Evolutionary conservation across 2,888 invertebrate genomes (phyloP), one percentile per base, ranked within the genome.

Genomic region (Andrena dorsata): DNA sequence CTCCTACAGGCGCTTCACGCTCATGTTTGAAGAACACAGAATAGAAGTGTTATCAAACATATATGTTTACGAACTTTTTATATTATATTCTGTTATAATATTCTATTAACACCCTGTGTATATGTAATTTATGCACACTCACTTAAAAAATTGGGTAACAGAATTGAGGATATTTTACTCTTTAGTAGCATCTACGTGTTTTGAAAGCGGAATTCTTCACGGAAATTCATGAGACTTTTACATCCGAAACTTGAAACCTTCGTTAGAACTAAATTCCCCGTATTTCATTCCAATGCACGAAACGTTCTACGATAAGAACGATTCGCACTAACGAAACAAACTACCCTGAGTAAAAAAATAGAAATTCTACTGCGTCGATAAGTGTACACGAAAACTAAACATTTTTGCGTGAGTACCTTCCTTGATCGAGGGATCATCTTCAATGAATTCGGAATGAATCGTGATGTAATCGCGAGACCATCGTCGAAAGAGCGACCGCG

Each of bases 331-430:
- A 79, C 49, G 16, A 41, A 65, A 70, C 58, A 65, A 28, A 79
- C 65, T n/a, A 26, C n/a, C 2, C 23, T 23, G 13, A 3, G n/a
- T 66, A 66, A 65, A 53, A 74, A 80, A 77, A 80, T 82, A 82
- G 75, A 75, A 66, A 70, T 56, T 49, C 41, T 58, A 35, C 51
- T 20, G 23, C 4, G 20, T 20, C 23, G 41, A 41, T 41, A 41
- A 13, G 13, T 26, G 2, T 20, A 23, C 49, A 68, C 16, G 35
- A 60, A 51, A 79, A 78, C 32, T 63, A 61, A 74, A 61, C 23
- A 16, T 63, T 30, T 56, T 16, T 32, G 47, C 47, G 23, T 20
- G 41, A 41, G 16, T 41, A 41, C 16, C 10, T 41, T 23, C 58
- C 20, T 51, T 28, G 16, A 7, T 32, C 20, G 28, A 51, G 53